These are phyloP conservation scores for Euphonia xanthogaster DNA, from an alignment of 2,797 vertebrate species.

Conservation along the genomic window DNA sequence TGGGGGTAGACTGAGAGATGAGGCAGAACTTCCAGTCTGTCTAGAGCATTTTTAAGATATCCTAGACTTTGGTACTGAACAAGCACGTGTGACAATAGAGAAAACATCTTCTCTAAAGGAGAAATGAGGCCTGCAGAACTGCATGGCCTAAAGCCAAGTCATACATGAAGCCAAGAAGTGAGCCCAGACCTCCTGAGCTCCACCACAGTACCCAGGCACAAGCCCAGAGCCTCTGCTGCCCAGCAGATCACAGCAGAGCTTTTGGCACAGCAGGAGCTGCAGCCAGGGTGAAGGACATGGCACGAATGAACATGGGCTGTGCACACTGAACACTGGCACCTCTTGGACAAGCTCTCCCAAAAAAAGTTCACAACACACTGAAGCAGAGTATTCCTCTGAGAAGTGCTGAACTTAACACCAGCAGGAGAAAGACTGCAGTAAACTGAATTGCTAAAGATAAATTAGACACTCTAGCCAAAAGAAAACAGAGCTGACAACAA, in stretches of 20 bases:
- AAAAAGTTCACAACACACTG: neutral
- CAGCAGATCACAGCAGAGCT: neutral
- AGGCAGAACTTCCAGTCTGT: neutral
- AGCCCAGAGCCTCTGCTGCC: neutral
- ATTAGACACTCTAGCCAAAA: conserved; percentile 55
- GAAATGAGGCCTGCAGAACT: neutral
- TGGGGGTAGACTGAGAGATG: neutral
- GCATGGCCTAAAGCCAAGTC: neutral
- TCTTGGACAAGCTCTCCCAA: neutral
- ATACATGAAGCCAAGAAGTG: neutral
- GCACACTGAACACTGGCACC: neutral
- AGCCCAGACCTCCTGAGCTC: neutral
- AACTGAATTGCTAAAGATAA: conserved; percentile 58
- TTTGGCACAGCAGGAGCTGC: neutral
- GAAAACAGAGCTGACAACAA: conserved; percentile 63
- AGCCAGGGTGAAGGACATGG: neutral
- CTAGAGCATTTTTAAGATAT: neutral
- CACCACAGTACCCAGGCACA: neutral
- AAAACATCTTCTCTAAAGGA: neutral
- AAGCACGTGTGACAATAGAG: neutral
- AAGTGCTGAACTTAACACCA: conserved; percentile 1
- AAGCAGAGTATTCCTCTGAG: neutral
- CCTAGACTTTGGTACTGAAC: neutral
- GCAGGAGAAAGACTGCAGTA: conserved; percentile 37
- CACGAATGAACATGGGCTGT: neutral